Evolutionary conservation across 2,797 vertebrate species (phyloP), one percentile per base, ranked within the genome.

Genomic region (Tympanoctomys barrerae): DNA sequence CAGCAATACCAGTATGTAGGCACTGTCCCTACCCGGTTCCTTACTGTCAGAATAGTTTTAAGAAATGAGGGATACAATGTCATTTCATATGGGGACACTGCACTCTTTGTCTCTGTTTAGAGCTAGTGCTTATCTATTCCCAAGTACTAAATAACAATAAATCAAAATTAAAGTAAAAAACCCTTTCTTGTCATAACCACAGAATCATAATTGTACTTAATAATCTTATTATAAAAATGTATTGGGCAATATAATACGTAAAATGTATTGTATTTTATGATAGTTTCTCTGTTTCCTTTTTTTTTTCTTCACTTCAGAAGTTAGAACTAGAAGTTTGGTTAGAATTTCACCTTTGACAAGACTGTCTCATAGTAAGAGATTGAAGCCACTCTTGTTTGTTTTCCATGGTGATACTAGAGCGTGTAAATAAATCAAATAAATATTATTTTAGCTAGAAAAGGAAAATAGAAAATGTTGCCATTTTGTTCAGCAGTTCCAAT

Each of bases 271-370:
- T 88, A 39, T 84, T 89, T 91, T 87, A 84, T 75, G 83, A n/a
- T 90, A 57, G 73, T 75, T 75, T 39, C 71, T 93, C 62, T 90
- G n/a, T 93, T 89, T 71, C 36, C 21, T 62, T 2, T 90, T 49
- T 62, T 1, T 90, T 57, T 94, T 92, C 89, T 94, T 92, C 64
- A 90, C 77, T 62, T 64, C 81, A 54, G 26, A 70, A 82, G 70
- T 59, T 90, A 81, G 46, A 70, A 22, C 18, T 49, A 62, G 78
- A 94, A 22, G 7, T 22, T 88, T 87, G 22, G 33, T 77, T 61
- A 94, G 54, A 94, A 88, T 79, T 64, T 93, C 10, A 22, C 75
- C 13, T 90, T 87, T 94, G 68, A 64, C 28, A 95, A 80, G 70
- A 86, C 46, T 82, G 8, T 52, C 33, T 82, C 24, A 52, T 24